phyloP scores from a whole-genome alignment of 2,797 vertebrate species.

The Bradypodion ventrale region DNA sequence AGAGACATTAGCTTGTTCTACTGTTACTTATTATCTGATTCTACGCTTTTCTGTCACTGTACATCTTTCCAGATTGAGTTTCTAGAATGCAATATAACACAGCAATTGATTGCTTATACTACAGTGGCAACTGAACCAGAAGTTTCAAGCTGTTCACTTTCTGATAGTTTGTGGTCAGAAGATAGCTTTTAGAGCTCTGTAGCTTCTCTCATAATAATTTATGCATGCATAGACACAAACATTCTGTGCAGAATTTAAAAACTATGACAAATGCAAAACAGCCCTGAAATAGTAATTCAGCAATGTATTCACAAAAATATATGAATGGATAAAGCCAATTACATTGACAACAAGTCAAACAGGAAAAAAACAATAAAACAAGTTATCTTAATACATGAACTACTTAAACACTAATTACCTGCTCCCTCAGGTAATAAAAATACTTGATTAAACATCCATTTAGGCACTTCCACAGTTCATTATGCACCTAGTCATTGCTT shows the following conservation, averaged over 20 bases:
- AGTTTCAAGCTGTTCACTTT: not conserved
- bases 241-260: not conserved
- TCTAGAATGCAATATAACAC: not conserved
- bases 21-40: too few species aligned
- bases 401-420: not conserved
- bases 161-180: not conserved
- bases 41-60: not conserved
- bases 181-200: too few species aligned
- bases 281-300: not conserved
- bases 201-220: not conserved
- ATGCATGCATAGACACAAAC: not conserved
- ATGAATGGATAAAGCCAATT: constrained; percentile 9
- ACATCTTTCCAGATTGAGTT: not conserved
- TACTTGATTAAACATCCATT: fast-evolving
- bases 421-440: not conserved
- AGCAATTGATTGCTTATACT: constrained; percentile 5
- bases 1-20: not conserved
- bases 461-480: not conserved
- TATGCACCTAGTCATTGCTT: not conserved
- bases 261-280: fast-evolving
- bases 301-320: not conserved
- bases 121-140: not conserved
- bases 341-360: not conserved
- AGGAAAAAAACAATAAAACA: not conserved
- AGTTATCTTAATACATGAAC: not conserved